phyloP scores from a whole-genome alignment of 2,888 invertebrate species.

The Tuberolachnus salignus region DNA sequence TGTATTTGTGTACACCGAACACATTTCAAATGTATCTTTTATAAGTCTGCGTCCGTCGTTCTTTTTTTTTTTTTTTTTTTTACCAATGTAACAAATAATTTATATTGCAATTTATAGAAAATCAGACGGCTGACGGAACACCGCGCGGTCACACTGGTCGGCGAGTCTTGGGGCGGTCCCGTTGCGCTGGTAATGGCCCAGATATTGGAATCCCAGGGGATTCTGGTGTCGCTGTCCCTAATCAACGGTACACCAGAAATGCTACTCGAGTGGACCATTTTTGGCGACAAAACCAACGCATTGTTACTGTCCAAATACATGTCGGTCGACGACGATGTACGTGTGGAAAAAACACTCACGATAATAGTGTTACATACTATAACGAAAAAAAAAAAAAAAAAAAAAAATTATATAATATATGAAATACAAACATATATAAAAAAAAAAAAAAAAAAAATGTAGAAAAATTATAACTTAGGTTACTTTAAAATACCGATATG shows the following conservation, averaged over 20 bases:
- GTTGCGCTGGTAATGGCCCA: conserved; percentile 63
- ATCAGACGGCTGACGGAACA: conserved; percentile 53
- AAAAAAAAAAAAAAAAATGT: too few species aligned
- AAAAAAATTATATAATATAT: too few species aligned
- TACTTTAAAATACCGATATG: too few species aligned
- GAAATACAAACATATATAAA: neutral
- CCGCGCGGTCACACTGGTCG: conserved; percentile 66
- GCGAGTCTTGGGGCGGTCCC: conserved; percentile 69
- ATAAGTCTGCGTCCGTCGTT: neutral
- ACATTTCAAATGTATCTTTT: neutral
- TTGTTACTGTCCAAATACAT: conserved; percentile 19
- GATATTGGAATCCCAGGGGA: conserved; percentile 15
- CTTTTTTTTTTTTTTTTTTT: too few species aligned
- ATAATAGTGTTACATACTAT: too few species aligned
- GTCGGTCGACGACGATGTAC: neutral
- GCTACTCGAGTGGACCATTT: neutral
- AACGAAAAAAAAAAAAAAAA: too few species aligned
- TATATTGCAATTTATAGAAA: too few species aligned
- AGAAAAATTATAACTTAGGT: too few species aligned
- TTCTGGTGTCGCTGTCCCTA: conserved; percentile 29
- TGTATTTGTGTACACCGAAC: too few species aligned
- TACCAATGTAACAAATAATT: too few species aligned
- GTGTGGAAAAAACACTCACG: too few species aligned
- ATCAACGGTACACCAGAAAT: conserved; percentile 7
- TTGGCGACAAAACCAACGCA: neutral